Evolutionary conservation across 2,797 vertebrate species (phyloP).

Genomic region (Jordanella pulchra): DNA sequence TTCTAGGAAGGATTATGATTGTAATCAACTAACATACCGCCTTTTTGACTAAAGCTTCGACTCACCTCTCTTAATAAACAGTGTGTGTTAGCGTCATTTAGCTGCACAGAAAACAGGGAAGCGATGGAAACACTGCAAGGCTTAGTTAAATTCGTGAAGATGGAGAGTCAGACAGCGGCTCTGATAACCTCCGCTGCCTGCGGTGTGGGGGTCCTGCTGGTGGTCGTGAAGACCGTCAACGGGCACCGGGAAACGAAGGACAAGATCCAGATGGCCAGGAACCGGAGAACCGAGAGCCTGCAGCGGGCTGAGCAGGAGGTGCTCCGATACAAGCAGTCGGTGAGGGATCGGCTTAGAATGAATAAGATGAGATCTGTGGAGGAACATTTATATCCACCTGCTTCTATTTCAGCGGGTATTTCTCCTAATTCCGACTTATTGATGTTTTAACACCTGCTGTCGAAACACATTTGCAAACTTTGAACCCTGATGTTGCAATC

Average conservation of each 20-base stretch:
- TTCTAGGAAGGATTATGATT: neutral
- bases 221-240: slow-evolving; percentile 30
- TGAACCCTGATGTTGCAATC: neutral
- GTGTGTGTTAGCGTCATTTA: neutral
- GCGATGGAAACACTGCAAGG: slow-evolving; percentile 18
- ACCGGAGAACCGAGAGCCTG: slow-evolving; percentile 37
- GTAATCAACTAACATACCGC: neutral
- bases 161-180: neutral
- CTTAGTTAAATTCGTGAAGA: slow-evolving; percentile 8
- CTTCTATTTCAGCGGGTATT: neutral
- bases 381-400: neutral
- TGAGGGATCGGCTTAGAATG: slow-evolving; percentile 45
- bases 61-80: no score
- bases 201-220: slow-evolving; percentile 19
- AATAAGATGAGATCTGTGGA: neutral
- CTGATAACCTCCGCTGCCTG: slow-evolving; percentile 33
- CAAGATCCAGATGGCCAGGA: slow-evolving; percentile 54
- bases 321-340: slow-evolving; percentile 76
- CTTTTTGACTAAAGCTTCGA: fast-evolving
- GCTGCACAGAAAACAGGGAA: neutral
- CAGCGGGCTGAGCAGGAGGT: slow-evolving; percentile 54
- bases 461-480: neutral
- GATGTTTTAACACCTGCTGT: neutral
- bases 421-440: no score
- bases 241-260: neutral